Evolutionary conservation across 2,113 vertebrate species (phyloP), one percentile per base, ranked within the genome.

Genomic region (Anoura caudifer): DNA sequence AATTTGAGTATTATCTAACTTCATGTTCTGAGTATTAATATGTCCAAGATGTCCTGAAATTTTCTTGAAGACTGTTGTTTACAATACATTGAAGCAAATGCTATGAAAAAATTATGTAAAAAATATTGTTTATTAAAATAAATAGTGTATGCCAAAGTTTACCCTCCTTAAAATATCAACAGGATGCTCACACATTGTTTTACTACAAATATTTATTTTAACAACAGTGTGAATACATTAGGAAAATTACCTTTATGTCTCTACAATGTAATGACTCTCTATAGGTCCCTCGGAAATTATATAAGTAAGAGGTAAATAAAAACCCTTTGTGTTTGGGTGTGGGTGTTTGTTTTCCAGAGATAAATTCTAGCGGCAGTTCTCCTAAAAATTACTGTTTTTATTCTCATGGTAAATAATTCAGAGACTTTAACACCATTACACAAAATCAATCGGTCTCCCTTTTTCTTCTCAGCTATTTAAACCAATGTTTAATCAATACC

Each of bases 401-500:
- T 97, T 79, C 28, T 84, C 14, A 7, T 59, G 50, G 19, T 87
- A 96, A 97, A 97, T 93, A 96, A 95, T 90, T 90, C 79, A 87
- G 0, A 91, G 28, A 50, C 20, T 50, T 95, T 90, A 95, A 50
- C 24, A 54, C 22, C 0, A 75, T n/a, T 67, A 76, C 50, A 81
- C 59, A 95, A 94, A 97, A 94, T 94, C 90, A 93, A 85, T 98
- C 15, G 65, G 69, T 96, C n/a, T 90, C 33, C 12, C 24, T 79
- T 94, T 95, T 69, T 94, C 85, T 95, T 31, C 69, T 93, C 93
- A 95, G 43, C 22, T 93, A 67, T 82, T 97, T 97, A 97, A 96
- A 94, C 88, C 90, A 80, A 31, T 56, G 83, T 92, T 89, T 92
- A 97, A 96, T 97, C 96, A 92, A 96, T 96, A 93, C 19, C n/a